Percentiles rank a stretch among this genome's conserved stretches.
phyloP scores from a whole-genome alignment of 2,797 vertebrate species.

The Typhlichthys subterraneus region DNA sequence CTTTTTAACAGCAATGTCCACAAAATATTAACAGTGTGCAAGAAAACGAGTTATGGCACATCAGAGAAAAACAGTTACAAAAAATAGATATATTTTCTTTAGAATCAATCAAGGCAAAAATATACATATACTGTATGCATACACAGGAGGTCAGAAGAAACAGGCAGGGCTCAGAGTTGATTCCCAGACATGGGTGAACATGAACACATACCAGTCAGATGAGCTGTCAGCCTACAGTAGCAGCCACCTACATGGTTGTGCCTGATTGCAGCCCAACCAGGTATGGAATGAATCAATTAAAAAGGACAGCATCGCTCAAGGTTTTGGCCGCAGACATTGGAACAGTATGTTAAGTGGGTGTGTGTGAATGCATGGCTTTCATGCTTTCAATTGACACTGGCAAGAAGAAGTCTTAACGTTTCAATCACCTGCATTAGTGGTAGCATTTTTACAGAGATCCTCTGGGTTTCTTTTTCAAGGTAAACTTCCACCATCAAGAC shows the following conservation, averaged over 20 bases:
- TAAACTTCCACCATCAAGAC: too few species aligned
- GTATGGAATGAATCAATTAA: slow-evolving; percentile 61
- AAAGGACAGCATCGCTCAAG: slow-evolving; percentile 35
- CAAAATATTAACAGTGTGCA: slow-evolving; percentile 87
- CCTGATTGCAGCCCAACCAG: slow-evolving; percentile 60
- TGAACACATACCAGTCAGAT: slow-evolving; percentile 53
- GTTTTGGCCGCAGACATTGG: slow-evolving; percentile 49
- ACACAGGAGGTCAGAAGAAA: slow-evolving; percentile 77
- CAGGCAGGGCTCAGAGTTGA: slow-evolving; percentile 60
- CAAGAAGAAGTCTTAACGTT: too few species aligned
- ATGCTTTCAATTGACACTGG: neutral
- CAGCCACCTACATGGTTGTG: slow-evolving; percentile 15
- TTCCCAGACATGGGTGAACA: slow-evolving; percentile 52
- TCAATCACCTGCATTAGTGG: neutral
- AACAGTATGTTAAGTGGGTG: slow-evolving; percentile 22
- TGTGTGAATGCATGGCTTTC: slow-evolving; percentile 31
- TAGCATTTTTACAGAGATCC: neutral
- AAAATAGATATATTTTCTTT: slow-evolving; percentile 83
- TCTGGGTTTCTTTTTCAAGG: too few species aligned
- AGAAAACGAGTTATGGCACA: slow-evolving; percentile 84
- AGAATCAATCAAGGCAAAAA: slow-evolving; percentile 84
- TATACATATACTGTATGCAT: slow-evolving; percentile 76
- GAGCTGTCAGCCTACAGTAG: slow-evolving; percentile 23
- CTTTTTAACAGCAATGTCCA: slow-evolving; percentile 84
- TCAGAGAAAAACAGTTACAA: slow-evolving; percentile 80